Evolutionary conservation across 2,113 vertebrate genomes (phyloP), one percentile per base, ranked within the genome.

Genomic region (Clarias batrachus): DNA sequence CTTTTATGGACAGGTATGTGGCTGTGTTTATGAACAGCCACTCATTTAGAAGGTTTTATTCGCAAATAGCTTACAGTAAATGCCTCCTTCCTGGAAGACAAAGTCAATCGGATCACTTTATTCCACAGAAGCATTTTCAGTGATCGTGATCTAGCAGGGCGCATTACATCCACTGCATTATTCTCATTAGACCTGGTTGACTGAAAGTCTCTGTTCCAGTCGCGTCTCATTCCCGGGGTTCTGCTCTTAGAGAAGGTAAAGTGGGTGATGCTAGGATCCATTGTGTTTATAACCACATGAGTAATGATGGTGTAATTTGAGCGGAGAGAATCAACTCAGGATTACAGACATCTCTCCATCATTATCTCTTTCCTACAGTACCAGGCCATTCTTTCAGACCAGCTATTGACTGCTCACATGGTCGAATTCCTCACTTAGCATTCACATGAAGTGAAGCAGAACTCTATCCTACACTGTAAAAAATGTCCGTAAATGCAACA

Each of bases 1-100:
- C 82, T 63, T 91, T 90, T 88, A 86, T 83, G 86, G 89, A 86
- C 81, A 86, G 91, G 90, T 92, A 88, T 92, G 91, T 90, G 91
- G 86, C 90, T 88, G 87, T 90, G 90, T 87, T 60, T 52, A 63
- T 83, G 60, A 85, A 87, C 83, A 70, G 85, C 65, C 56, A 86
- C 86, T 87, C 86, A 89, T 87, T 91, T 81, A 19, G 56, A 54
- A 30, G 71, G 83, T 87, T 6, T 90, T 89, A 90, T 91, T 90
- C 83, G 84, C 81, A 87, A 91, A 89, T 90, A 56, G 90, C 86
- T 86, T 60, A 66, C 90, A 91, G 41, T 41, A 41, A 41, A 41
- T 89, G 85, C 86, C 66, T 82, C 81, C 85, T 87, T 82, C 81
- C 86, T 74, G 52, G 62, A 66, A 81, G 60, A 37, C 54, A 60